Conservation (phyloP, 2,888 invertebrate species). For the Therioaphis trifolii region DNA sequence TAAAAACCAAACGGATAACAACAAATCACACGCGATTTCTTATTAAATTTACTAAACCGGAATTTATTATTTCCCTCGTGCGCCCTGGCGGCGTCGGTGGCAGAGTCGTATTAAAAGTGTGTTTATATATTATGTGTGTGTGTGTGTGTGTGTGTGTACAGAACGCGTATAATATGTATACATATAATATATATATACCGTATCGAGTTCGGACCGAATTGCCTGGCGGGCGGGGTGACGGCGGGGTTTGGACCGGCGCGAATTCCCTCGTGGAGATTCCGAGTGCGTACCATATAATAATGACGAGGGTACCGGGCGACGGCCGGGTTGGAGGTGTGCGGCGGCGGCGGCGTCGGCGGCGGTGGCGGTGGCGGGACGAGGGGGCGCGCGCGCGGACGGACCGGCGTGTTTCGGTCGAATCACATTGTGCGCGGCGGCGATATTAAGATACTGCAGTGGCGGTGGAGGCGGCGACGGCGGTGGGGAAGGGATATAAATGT, state of each 20-base stretch:
- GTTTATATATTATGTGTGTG: neutral
- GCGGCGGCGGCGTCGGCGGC: neutral
- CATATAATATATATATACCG: no score
- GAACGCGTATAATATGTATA: no score
- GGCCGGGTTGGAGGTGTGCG: neutral
- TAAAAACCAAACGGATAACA: neutral
- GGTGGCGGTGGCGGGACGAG: neutral
- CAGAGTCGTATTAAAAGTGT: slow-evolving; percentile 1
- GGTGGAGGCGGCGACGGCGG: no score
- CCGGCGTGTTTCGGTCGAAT: slow-evolving; percentile 29
- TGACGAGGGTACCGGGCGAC: neutral
- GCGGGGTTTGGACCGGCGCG: neutral
- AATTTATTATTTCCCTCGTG: slow-evolving; percentile 25
- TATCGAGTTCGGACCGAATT: slow-evolving; percentile 51
- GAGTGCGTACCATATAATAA: neutral
- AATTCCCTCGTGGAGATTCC: slow-evolving; percentile 43
- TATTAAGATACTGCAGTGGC: slow-evolving; percentile 52
- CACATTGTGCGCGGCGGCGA: slow-evolving; percentile 39
- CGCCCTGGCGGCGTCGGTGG: neutral
- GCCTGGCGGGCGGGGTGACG: neutral
- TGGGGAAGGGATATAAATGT: slow-evolving; percentile 51
- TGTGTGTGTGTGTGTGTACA: neutral
- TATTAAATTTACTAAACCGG: slow-evolving; percentile 29
- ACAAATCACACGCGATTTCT: slow-evolving; percentile 22
- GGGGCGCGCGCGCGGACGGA: neutral